Evolutionary conservation across 2,797 vertebrate species (phyloP).

Genomic region (Eleutherodactylus coqui): DNA sequence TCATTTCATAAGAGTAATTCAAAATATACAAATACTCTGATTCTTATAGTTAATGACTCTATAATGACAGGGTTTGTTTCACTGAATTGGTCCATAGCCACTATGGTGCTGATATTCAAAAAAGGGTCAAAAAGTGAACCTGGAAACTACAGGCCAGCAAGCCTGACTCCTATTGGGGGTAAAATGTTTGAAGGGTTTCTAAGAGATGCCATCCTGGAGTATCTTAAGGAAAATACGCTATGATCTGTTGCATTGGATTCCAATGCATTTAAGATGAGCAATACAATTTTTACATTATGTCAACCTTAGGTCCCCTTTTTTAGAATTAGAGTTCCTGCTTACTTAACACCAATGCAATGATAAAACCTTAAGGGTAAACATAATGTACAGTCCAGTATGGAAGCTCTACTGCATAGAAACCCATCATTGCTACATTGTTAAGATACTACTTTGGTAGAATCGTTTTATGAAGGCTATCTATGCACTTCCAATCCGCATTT

Average conservation of each 20-base stretch:
- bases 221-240: no score
- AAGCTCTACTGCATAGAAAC: not conserved
- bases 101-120: no score
- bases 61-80: no score
- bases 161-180: no score
- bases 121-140: no score
- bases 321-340: not conserved
- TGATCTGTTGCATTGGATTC: no score
- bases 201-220: no score
- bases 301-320: not conserved
- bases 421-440: not conserved
- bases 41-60: not conserved
- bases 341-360: not conserved
- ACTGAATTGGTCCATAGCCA: no score
- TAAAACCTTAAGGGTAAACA: not conserved
- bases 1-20: not conserved
- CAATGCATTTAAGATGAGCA: no score
- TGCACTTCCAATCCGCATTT: not conserved
- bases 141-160: no score
- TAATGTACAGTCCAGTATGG: not conserved
- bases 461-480: not conserved
- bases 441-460: not conserved
- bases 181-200: no score
- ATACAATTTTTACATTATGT: no score
- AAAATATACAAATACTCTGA: not conserved